Evolutionary conservation across 2,797 vertebrate genomes (phyloP).

Genomic region (Bryconaethiops microstoma): DNA sequence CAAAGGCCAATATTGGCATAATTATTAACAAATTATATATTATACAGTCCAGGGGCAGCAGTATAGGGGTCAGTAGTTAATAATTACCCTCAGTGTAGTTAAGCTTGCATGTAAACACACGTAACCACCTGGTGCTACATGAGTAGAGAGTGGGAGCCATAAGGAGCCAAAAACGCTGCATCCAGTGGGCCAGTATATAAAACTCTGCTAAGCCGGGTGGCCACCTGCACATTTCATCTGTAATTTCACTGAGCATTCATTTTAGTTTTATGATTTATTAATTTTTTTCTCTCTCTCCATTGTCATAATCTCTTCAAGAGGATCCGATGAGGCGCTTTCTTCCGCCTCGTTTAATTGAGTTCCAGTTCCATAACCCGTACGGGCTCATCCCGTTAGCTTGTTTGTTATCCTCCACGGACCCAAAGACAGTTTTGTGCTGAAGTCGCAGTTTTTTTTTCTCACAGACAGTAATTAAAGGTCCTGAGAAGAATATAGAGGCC

Average conservation of each 20-base stretch:
- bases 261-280: slow-evolving; percentile 29
- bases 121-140: slow-evolving; percentile 29
- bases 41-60: neutral
- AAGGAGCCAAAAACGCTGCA: slow-evolving; percentile 22
- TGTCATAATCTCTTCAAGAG: slow-evolving; percentile 47
- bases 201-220: neutral
- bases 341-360: slow-evolving; percentile 54
- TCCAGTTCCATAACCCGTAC: slow-evolving; percentile 41
- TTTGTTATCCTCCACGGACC: slow-evolving; percentile 53
- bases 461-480: slow-evolving; percentile 56
- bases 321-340: slow-evolving; percentile 52
- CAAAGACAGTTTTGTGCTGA: slow-evolving; percentile 33
- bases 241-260: slow-evolving; percentile 46
- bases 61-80: neutral
- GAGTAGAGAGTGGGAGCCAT: slow-evolving; percentile 11
- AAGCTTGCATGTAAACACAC: slow-evolving; percentile 39
- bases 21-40: neutral
- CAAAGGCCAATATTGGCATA: neutral
- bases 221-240: slow-evolving; percentile 13
- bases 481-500: slow-evolving; percentile 48
- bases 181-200: slow-evolving; percentile 15
- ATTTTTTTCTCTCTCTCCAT: slow-evolving; percentile 19
- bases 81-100: slow-evolving; percentile 32
- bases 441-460: slow-evolving; percentile 44
- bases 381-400: slow-evolving; percentile 55